Evolutionary conservation across 2,888 invertebrate species (phyloP).

Genomic region (Chaetogeoica ovagalla): DNA sequence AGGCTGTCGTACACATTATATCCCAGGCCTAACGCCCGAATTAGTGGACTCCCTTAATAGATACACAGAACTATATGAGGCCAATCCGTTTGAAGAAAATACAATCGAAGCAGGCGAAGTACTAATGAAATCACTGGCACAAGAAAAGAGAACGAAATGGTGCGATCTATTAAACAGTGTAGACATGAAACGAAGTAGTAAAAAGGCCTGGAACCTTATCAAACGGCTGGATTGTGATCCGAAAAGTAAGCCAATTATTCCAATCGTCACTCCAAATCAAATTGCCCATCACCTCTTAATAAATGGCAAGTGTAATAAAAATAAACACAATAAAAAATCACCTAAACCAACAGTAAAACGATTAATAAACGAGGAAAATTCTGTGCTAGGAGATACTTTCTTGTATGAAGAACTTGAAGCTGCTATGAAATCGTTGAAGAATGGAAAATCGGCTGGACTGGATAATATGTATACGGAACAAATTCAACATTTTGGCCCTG

Average conservation of each 20-base stretch:
- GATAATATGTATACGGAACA: too few relatives aligned
- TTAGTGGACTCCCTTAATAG: neutral
- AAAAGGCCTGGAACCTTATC: conserved; percentile 37
- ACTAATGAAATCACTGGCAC: conserved; percentile 1
- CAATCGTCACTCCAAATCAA: neutral
- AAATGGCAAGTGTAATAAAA: neutral
- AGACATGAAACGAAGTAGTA: conserved; percentile 24
- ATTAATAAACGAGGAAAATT: neutral
- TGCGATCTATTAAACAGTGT: conserved; percentile 6
- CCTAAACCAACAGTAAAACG: neutral
- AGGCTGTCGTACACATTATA: conserved; percentile 9
- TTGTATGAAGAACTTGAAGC: too few relatives aligned
- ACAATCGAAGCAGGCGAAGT: conserved; percentile 27
- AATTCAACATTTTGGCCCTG: too few relatives aligned
- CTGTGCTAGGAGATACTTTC: too few relatives aligned
- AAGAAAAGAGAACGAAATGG: conserved; percentile 9
- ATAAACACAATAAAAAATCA: neutral
- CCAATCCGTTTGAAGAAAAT: neutral
- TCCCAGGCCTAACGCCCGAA: neutral
- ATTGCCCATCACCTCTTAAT: neutral
- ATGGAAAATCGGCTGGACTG: too few relatives aligned
- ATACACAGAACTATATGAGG: conserved; percentile 54
- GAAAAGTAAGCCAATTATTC: conserved; percentile 1
- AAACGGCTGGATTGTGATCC: conserved; percentile 15
- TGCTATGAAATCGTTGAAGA: too few relatives aligned